These are phyloP conservation scores for Xenopus laevis DNA, from an alignment of 2,113 vertebrate species.

Conservation along the genomic window DNA sequence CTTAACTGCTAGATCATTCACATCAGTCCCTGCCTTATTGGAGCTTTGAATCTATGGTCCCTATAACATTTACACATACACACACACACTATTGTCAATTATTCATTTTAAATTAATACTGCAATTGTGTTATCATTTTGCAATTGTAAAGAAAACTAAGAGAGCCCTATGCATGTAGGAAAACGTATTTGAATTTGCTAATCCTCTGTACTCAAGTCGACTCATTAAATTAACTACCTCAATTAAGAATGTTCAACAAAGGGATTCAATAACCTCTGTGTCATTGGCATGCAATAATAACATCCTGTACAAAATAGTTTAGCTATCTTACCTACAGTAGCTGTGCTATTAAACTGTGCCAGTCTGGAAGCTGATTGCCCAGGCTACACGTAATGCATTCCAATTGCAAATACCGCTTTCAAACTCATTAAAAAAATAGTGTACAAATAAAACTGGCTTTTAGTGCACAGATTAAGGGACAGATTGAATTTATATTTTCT, in stretches of 20 bases:
- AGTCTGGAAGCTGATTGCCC: constrained; percentile 4
- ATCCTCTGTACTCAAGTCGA: background rate
- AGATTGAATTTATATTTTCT: constrained; percentile 15
- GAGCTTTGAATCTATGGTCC: no score
- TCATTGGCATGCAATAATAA: background rate
- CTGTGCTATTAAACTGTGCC: background rate
- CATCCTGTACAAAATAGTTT: background rate
- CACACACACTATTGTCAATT: no score
- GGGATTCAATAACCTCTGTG: background rate
- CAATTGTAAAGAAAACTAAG: no score
- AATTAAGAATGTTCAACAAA: constrained; percentile 14
- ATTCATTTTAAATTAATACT: no score
- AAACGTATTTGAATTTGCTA: no score
- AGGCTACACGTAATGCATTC: constrained; percentile 19
- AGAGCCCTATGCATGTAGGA: no score
- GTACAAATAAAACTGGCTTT: constrained; percentile 8
- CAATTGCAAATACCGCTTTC: constrained; percentile 4
- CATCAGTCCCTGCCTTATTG: no score
- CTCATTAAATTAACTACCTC: background rate
- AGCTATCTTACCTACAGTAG: constrained; percentile 2
- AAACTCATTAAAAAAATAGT: constrained; percentile 13
- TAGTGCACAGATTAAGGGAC: background rate
- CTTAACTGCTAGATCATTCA: no score
- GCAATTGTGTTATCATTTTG: no score
- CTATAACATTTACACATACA: no score